These are phyloP conservation scores for Drosophila teissieri DNA, from an alignment of 1,140 invertebrate genomes.

Conservation along the genomic window DNA sequence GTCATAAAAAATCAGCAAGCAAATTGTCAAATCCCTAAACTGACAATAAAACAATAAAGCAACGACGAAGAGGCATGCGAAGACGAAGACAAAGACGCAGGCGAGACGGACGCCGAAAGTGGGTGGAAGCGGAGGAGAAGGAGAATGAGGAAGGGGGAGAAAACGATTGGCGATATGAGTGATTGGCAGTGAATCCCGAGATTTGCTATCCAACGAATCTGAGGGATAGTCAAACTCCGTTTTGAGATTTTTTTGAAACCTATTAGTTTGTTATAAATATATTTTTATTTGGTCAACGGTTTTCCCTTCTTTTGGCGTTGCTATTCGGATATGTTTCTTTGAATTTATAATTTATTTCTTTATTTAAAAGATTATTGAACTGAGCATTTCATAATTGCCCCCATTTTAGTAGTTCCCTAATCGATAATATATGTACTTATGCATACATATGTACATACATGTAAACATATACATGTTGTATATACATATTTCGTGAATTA, in stretches of 20 bases:
- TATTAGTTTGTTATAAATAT: neutral
- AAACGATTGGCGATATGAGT: constrained; percentile 7
- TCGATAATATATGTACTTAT: neutral
- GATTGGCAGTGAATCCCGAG: constrained; percentile 1
- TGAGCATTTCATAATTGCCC: too few species aligned
- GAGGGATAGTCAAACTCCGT: neutral
- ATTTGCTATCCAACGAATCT: neutral
- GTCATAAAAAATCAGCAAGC: constrained; percentile 83
- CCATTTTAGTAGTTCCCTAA: too few species aligned
- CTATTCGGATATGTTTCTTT: neutral
- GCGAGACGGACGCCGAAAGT: constrained; percentile 10
- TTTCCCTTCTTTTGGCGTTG: too few species aligned
- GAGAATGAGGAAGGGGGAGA: too few species aligned
- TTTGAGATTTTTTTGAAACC: too few species aligned
- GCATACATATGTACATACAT: neutral
- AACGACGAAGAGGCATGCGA: constrained; percentile 56
- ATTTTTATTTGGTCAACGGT: neutral
- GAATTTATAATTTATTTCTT: neutral
- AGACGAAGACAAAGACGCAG: constrained; percentile 56
- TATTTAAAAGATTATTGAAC: too few species aligned
- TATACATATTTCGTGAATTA: neutral
- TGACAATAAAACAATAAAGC: constrained; percentile 83
- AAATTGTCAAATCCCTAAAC: constrained; percentile 83
- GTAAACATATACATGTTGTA: neutral
- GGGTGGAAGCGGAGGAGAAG: neutral